Evolutionary conservation across 2,113 vertebrate species (phyloP).

Genomic region (Ornithorhynchus anatinus): DNA sequence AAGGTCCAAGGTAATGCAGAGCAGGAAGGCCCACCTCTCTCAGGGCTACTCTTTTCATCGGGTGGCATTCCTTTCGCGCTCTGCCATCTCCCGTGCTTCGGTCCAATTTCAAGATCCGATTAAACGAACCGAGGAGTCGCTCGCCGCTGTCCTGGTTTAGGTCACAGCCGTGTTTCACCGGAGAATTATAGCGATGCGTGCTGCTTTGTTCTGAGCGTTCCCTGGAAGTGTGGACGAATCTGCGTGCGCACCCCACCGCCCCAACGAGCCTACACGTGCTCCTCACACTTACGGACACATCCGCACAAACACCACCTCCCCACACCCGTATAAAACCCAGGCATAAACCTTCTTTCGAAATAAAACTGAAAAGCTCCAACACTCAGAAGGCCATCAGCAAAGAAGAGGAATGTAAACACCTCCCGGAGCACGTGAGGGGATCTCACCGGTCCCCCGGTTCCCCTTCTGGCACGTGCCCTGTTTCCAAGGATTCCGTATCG

Average conservation of each 20-base stretch:
- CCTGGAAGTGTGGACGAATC: no score
- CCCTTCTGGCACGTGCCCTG: constrained; percentile 64
- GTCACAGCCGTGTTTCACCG: constrained; percentile 2
- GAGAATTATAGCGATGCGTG: constrained; percentile 9
- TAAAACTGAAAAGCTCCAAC: constrained; percentile 5
- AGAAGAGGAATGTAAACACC: constrained; percentile 16
- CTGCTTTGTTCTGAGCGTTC: constrained; percentile 44
- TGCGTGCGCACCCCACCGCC: no score
- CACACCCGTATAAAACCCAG: background rate
- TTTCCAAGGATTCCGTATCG: constrained; percentile 67
- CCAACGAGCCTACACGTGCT: no score
- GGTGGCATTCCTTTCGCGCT: constrained; percentile 61
- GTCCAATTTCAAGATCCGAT: constrained; percentile 60
- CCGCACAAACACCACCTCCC: background rate
- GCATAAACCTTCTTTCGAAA: constrained; percentile 5
- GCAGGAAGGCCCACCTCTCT: constrained; percentile 63
- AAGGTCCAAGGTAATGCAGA: constrained; percentile 56
- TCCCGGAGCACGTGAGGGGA: background rate
- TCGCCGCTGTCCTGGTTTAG: constrained; percentile 48
- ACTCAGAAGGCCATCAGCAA: constrained; percentile 18
- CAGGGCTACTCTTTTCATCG: constrained; percentile 70
- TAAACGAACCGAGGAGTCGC: constrained; percentile 47
- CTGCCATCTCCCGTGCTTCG: constrained; percentile 55
- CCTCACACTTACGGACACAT: no score
- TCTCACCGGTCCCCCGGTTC: constrained; percentile 51